phyloP scores from a whole-genome alignment of 2,113 vertebrate species.

The Hippocampus zosterae region DNA sequence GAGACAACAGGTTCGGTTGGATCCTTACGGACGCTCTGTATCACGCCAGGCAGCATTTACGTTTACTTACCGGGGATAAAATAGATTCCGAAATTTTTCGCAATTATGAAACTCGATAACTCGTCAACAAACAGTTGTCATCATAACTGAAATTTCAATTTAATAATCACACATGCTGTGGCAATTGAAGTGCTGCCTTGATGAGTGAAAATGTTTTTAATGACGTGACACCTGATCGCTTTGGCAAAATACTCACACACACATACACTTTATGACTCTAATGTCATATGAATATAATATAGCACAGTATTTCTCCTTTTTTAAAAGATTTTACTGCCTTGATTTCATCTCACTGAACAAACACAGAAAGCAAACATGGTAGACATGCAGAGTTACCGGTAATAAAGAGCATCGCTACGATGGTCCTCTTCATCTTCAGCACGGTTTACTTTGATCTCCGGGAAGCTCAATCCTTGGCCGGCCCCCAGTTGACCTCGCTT shows the following conservation, averaged over 20 bases:
- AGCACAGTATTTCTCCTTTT: neutral
- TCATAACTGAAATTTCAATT: too few relatives aligned
- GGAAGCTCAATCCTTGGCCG: constrained; percentile 18
- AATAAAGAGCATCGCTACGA: neutral
- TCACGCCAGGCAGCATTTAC: too few relatives aligned
- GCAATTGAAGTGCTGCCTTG: too few relatives aligned
- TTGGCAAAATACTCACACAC: too few relatives aligned
- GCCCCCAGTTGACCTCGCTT: constrained; percentile 35
- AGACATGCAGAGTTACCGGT: neutral
- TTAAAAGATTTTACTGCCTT: neutral
- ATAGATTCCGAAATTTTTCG: too few relatives aligned
- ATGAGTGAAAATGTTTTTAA: too few relatives aligned
- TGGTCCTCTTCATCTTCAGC: neutral
- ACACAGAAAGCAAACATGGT: constrained; percentile 6
- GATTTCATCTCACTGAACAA: neutral
- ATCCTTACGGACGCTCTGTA: neutral
- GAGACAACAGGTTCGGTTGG: constrained; percentile 85
- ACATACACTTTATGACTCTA: too few relatives aligned
- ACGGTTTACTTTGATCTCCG: neutral
- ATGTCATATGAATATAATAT: neutral
- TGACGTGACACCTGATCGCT: too few relatives aligned
- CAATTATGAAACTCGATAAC: too few relatives aligned
- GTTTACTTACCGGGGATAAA: neutral
- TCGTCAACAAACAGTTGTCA: too few relatives aligned
- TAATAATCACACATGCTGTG: too few relatives aligned